Evolutionary conservation across 2,888 invertebrate genomes (phyloP).

Genomic region (Congeria kusceri): DNA sequence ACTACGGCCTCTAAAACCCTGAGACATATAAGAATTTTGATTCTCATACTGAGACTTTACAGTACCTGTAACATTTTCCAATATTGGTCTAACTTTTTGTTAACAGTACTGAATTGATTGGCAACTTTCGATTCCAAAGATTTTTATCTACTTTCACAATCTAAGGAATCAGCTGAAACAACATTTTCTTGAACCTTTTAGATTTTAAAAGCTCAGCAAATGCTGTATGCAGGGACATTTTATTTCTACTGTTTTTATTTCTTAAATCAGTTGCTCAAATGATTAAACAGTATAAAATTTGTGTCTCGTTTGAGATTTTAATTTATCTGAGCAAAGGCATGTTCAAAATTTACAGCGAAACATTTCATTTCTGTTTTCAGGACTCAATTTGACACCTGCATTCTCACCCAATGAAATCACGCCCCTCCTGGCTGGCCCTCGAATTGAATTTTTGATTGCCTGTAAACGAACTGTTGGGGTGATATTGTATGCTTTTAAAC

Average conservation of each 20-base stretch:
- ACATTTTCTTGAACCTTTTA: constrained; percentile 1
- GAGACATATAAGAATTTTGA: no score
- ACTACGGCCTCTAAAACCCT: not conserved
- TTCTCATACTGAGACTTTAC: no score
- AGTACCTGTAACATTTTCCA: no score
- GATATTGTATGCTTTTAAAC: no score
- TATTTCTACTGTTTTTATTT: no score
- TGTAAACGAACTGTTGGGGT: no score
- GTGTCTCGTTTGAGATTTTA: constrained; percentile 19
- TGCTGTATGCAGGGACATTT: not conserved
- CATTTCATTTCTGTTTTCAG: not conserved
- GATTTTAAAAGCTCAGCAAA: not conserved
- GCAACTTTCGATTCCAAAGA: not conserved
- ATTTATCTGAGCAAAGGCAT: constrained; percentile 4
- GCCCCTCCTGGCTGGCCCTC: no score
- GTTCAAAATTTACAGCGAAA: constrained; percentile 21
- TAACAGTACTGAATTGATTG: no score
- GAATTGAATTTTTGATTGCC: no score
- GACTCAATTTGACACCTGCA: not conserved
- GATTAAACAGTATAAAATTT: constrained; percentile 7
- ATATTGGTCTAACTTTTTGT: no score
- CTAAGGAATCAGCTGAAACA: not conserved
- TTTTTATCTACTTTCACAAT: not conserved
- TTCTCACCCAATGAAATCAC: no score
- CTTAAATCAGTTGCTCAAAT: no score